A percentile compares a stretch with the other conserved stretches of the same genome.
Evolutionary conservation across 2,888 invertebrate species (phyloP).

Genomic region (Entomobrya proxima): DNA sequence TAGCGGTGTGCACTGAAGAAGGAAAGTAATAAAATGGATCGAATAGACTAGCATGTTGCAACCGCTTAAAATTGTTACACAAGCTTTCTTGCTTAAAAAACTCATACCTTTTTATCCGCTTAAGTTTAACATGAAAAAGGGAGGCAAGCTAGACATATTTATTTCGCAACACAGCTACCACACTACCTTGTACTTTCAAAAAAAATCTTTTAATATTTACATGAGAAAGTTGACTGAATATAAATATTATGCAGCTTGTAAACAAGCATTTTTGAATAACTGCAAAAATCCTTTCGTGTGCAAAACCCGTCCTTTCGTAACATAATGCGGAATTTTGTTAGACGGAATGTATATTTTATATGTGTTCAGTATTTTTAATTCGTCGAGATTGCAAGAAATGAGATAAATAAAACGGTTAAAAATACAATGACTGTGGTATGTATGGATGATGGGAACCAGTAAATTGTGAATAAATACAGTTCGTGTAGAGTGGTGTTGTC

Average conservation of each 20-base stretch:
- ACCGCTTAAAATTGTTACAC: slow-evolving; percentile 2
- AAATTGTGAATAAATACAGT: too few species aligned
- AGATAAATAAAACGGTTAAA: too few species aligned
- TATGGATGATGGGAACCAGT: too few species aligned
- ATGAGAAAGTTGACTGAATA: neutral
- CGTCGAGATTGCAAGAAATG: too few species aligned
- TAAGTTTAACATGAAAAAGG: neutral
- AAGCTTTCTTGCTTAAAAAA: neutral
- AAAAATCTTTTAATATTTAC: neutral
- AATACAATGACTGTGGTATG: too few species aligned
- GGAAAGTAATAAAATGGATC: slow-evolving; percentile 12
- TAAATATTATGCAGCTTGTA: neutral
- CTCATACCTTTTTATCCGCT: slow-evolving; percentile 25
- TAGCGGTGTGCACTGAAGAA: neutral
- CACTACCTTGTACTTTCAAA: neutral
- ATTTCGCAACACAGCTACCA: neutral
- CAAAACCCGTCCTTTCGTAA: too few species aligned
- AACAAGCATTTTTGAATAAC: too few species aligned
- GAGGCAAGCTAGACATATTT: neutral
- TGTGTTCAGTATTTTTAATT: too few species aligned
- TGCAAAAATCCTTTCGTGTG: too few species aligned
- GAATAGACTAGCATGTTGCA: slow-evolving; percentile 4
- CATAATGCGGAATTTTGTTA: too few species aligned
- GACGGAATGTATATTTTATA: too few species aligned
- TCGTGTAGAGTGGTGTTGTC: too few species aligned